phyloP scores from a whole-genome alignment of 2,113 vertebrate species.

The Condylura cristata region DNA sequence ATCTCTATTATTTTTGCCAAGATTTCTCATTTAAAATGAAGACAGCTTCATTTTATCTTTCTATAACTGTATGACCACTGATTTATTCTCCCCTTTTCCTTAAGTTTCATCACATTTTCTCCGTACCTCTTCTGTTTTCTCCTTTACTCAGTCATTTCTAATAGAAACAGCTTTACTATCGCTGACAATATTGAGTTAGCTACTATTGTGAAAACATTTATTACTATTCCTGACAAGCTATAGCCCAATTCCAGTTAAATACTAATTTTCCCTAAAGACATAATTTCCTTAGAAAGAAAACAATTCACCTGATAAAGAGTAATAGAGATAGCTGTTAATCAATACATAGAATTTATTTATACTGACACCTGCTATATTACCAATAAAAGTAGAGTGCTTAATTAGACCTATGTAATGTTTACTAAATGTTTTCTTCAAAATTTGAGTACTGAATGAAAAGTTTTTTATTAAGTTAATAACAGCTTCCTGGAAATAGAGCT shows the following conservation, averaged over 20 bases:
- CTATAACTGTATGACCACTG: background rate
- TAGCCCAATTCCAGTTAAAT: background rate
- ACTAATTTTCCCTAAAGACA: background rate
- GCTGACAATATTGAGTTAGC: background rate
- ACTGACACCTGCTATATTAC: background rate
- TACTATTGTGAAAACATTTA: background rate
- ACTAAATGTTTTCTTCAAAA: background rate
- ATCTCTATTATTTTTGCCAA: background rate
- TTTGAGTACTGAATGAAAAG: background rate
- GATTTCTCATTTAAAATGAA: background rate
- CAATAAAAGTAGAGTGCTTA: background rate
- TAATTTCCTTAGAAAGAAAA: background rate
- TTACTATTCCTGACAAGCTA: background rate
- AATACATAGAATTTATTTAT: background rate
- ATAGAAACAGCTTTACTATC: background rate
- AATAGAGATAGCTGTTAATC: background rate
- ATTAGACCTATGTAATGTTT: background rate
- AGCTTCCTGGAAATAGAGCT: background rate
- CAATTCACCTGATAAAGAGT: background rate
- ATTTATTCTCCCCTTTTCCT: background rate
- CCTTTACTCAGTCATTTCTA: background rate
- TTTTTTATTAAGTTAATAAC: background rate
- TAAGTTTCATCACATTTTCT: background rate
- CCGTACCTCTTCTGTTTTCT: background rate
- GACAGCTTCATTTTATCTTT: too few relatives aligned